Percentiles rank a stretch among this genome's conserved stretches.
phyloP scores from a whole-genome alignment of 2,113 vertebrate species.

The Dicerorhinus sumatrensis region DNA sequence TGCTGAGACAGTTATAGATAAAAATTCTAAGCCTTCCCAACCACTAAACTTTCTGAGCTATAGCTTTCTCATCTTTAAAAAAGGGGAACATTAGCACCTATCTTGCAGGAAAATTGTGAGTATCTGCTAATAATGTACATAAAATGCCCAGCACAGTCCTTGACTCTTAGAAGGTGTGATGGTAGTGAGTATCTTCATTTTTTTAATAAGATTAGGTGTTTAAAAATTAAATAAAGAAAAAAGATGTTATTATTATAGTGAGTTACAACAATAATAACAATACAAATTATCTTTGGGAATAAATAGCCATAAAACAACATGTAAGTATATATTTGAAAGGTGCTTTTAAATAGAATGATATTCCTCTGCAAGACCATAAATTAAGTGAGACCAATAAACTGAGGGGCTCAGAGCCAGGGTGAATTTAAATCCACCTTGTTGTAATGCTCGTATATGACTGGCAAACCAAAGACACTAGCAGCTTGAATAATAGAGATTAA shows the following conservation, averaged over 20 bases:
- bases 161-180: not conserved
- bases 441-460: conserved; percentile 41
- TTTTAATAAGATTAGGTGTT: not conserved
- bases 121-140: not conserved
- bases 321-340: not conserved
- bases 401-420: not conserved
- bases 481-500: conserved; percentile 38
- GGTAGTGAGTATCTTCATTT: not conserved
- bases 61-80: not conserved
- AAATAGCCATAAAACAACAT: conserved; percentile 36
- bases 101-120: not conserved
- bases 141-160: not conserved
- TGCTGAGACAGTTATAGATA: not conserved
- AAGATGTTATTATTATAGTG: not conserved
- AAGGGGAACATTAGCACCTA: not conserved
- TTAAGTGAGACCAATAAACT: not conserved
- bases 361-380: conserved; percentile 40
- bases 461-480: conserved; percentile 32
- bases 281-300: conserved; percentile 1
- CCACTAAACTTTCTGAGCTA: not conserved
- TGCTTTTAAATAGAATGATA: conserved; percentile 9
- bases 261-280: not conserved
- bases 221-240: conserved; percentile 31
- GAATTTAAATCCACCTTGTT: conserved; percentile 50
- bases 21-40: not conserved